These are phyloP conservation scores for Pantherophis vulpinus DNA, from an alignment of 2,797 vertebrate genomes.

Conservation along the genomic window DNA sequence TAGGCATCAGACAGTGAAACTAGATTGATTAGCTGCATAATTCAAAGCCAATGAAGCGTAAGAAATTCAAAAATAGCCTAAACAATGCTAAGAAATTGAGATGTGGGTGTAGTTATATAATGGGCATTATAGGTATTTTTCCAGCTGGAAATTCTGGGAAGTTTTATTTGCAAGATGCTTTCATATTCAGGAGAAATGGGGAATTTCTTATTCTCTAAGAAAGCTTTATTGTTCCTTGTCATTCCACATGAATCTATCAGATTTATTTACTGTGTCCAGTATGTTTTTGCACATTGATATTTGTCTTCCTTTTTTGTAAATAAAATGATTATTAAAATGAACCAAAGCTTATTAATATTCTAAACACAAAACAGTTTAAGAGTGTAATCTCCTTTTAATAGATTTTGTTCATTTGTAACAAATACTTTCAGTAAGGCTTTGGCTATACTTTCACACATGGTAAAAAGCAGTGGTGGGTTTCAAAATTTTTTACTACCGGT, in stretches of 20 bases:
- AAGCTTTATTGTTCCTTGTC: not conserved
- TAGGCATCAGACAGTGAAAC: conserved; percentile 28
- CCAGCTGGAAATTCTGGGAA: not conserved
- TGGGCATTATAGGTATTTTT: not conserved
- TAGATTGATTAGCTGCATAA: conserved; percentile 4
- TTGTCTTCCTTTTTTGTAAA: not conserved
- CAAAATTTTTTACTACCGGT: too few species aligned
- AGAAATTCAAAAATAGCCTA: conserved; percentile 24
- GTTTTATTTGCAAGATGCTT: not conserved
- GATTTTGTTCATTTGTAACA: not conserved
- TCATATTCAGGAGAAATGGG: conserved; percentile 2
- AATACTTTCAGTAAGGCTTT: not conserved
- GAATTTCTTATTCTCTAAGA: conserved; percentile 1
- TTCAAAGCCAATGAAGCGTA: conserved; percentile 1
- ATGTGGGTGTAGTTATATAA: conserved; percentile 18
- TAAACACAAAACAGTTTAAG: not conserved
- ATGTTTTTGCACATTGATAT: not conserved
- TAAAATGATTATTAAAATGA: not conserved
- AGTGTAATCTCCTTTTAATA: not conserved
- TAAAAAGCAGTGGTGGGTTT: too few species aligned
- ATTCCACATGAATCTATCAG: not conserved
- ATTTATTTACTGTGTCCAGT: not conserved
- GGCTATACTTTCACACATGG: not conserved
- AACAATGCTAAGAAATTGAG: conserved; percentile 37
- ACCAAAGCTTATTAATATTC: not conserved